Conservation (phyloP, 2,888 invertebrate genomes). For the Proisotoma minuta region DNA sequence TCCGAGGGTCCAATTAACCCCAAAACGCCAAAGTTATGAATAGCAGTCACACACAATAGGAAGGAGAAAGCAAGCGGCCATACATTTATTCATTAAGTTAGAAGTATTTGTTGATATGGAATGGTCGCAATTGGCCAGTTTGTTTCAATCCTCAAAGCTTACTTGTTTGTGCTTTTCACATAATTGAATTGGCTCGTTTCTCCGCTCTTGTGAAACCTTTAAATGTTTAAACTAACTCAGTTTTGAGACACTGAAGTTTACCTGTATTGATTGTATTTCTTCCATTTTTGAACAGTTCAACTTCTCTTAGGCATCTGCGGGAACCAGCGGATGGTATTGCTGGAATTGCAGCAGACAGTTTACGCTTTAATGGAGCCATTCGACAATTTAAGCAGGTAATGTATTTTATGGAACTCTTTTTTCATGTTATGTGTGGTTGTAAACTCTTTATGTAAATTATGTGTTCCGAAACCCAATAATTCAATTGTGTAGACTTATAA, state of each 20-base stretch:
- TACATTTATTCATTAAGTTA: too few relatives aligned
- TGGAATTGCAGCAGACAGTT: slow-evolving; percentile 90
- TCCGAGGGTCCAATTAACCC: too few relatives aligned
- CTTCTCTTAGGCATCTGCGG: slow-evolving; percentile 77
- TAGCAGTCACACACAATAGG: too few relatives aligned
- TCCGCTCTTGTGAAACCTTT: too few relatives aligned
- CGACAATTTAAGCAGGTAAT: slow-evolving; percentile 89
- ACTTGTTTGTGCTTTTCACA: too few relatives aligned
- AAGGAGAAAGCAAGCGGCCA: too few relatives aligned
- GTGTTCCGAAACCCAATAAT: background rate
- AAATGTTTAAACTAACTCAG: slow-evolving; percentile 11
- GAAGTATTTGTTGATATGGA: too few relatives aligned
- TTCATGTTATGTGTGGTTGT: too few relatives aligned
- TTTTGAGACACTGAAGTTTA: slow-evolving; percentile 9
- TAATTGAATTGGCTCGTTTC: too few relatives aligned
- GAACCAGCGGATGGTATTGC: slow-evolving; percentile 83
- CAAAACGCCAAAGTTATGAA: too few relatives aligned
- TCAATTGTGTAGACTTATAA: background rate
- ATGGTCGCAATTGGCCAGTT: too few relatives aligned
- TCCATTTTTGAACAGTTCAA: slow-evolving; percentile 55
- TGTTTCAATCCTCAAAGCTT: too few relatives aligned
- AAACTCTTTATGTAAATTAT: background rate
- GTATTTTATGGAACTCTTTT: background rate
- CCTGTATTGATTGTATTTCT: slow-evolving; percentile 16
- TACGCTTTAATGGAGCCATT: slow-evolving; percentile 93